Percentiles rank a stretch among this genome's conserved stretches.
Evolutionary conservation across 2,797 vertebrate genomes (phyloP).

Genomic region (Sebastes alutus): DNA sequence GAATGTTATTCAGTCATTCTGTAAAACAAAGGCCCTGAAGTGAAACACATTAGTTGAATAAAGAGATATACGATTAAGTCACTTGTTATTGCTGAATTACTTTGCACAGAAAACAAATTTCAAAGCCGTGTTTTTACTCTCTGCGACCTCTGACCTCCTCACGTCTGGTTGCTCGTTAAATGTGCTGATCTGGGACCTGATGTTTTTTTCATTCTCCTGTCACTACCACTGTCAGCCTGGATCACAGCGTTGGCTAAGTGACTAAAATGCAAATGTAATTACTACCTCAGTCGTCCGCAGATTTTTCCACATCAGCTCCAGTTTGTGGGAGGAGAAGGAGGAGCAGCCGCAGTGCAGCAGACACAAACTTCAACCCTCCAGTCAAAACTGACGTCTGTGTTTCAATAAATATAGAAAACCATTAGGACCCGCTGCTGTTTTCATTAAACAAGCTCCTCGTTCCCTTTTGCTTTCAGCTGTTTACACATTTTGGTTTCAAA

Average conservation of each 20-base stretch:
- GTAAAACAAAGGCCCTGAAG: neutral
- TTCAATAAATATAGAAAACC: neutral
- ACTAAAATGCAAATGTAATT: constrained; percentile 49
- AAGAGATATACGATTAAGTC: neutral
- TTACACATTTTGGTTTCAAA: neutral
- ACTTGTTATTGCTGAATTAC: neutral
- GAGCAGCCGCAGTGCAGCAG: constrained; percentile 36
- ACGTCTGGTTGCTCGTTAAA: neutral
- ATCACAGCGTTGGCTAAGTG: constrained; percentile 11
- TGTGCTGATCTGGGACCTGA: neutral
- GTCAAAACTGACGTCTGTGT: neutral
- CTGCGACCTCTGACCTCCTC: neutral
- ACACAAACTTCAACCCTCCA: neutral
- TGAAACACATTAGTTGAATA: neutral
- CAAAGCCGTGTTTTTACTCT: neutral
- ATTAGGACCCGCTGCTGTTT: neutral
- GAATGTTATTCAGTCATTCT: neutral
- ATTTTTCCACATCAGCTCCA: constrained; percentile 5
- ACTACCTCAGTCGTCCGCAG: constrained; percentile 9
- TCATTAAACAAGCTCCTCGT: neutral
- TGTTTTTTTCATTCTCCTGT: neutral
- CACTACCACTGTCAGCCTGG: neutral
- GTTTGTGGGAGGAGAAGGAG: neutral
- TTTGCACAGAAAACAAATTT: neutral
- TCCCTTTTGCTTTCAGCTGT: neutral